These are phyloP conservation scores for Oasisia sp. DNA, from an alignment of 2,888 invertebrate genomes.

Conservation along the genomic window DNA sequence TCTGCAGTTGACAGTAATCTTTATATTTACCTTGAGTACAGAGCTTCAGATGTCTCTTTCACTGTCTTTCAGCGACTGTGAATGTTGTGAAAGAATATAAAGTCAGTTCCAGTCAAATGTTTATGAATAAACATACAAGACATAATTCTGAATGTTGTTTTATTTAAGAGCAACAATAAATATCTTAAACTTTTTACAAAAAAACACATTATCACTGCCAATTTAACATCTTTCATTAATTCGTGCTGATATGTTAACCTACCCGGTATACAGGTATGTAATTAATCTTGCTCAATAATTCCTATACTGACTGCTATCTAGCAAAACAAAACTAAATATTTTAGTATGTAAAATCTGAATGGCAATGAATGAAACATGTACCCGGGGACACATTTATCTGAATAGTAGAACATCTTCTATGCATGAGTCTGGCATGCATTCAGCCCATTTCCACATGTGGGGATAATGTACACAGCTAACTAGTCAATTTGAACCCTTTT, in stretches of 20 bases:
- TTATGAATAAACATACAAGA: no score
- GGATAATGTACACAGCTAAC: slow-evolving; percentile 1
- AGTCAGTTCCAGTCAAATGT: no score
- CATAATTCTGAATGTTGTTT: no score
- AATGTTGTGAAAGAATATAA: not conserved
- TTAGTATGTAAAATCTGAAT: slow-evolving; percentile 21
- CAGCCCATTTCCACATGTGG: slow-evolving; percentile 13
- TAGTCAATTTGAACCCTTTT: not conserved
- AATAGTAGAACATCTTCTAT: no score
- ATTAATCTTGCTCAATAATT: no score
- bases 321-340: slow-evolving; percentile 14
- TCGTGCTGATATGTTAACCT: not conserved
- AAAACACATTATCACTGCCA: not conserved
- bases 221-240: slow-evolving; percentile 23
- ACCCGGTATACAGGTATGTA: no score
- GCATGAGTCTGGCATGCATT: not conserved
- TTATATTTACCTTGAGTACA: not conserved
- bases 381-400: not conserved
- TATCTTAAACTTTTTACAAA: no score
- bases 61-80: slow-evolving; percentile 21
- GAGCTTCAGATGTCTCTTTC: not conserved
- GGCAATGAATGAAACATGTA: not conserved
- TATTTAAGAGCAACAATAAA: no score
- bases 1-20: not conserved
- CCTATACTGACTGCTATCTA: not conserved